A percentile compares a stretch with the other conserved stretches of the same genome.
Evolutionary conservation across 1,140 invertebrate species (phyloP).

Genomic region (Periplaneta americana): DNA sequence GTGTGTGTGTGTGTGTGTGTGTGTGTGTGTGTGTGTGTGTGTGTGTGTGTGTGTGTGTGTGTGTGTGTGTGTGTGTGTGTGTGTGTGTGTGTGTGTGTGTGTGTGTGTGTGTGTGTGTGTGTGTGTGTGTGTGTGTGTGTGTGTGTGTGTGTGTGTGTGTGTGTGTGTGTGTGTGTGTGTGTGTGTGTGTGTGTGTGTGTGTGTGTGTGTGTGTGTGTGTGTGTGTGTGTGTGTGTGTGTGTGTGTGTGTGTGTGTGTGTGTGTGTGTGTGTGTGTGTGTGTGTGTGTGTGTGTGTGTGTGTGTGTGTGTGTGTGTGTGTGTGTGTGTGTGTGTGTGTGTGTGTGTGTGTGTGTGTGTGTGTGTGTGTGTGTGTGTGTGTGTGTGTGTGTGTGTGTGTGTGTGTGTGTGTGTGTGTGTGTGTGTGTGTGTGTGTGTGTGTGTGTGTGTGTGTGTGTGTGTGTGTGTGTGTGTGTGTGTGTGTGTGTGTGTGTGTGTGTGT

Average conservation of each 20-base stretch:
- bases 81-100: constrained; percentile 15
- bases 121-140: constrained; percentile 20
- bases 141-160: constrained; percentile 19
- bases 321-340: constrained; percentile 15
- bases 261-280: constrained; percentile 15
- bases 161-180: constrained; percentile 15
- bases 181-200: constrained; percentile 15
- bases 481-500: constrained; percentile 7
- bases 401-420: constrained; percentile 16
- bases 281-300: constrained; percentile 15
- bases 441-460: constrained; percentile 7
- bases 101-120: constrained; percentile 19
- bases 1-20: constrained; percentile 15
- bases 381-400: constrained; percentile 19
- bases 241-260: constrained; percentile 15
- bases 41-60: constrained; percentile 15
- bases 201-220: constrained; percentile 15
- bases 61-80: constrained; percentile 15
- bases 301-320: constrained; percentile 15
- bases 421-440: constrained; percentile 8
- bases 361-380: constrained; percentile 20
- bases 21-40: constrained; percentile 15
- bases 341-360: constrained; percentile 17
- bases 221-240: constrained; percentile 15
- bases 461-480: constrained; percentile 7